Conservation (phyloP, 2,113 vertebrate genomes). For the Chamaetylas fuelleborni region DNA sequence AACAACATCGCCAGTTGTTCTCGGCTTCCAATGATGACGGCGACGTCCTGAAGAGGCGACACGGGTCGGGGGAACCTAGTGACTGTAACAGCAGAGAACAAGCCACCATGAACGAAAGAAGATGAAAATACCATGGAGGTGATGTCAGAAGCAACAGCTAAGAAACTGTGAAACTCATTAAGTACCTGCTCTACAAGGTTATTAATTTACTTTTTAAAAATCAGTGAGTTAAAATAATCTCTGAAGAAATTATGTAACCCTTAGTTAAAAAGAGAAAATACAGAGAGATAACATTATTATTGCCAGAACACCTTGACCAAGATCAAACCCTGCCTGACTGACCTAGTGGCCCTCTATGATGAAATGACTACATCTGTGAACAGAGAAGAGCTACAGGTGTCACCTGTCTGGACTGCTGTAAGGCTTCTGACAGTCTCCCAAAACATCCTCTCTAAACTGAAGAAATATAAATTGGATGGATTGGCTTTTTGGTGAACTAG, state of each 20-base stretch:
- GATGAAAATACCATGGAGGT: background rate
- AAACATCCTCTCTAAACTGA: background rate
- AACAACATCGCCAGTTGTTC: constrained; percentile 87
- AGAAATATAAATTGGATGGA: background rate
- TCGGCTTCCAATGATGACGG: constrained; percentile 91
- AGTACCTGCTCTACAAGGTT: background rate
- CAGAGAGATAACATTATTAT: background rate
- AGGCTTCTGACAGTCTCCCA: background rate
- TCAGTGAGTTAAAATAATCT: background rate
- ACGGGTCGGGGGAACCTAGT: constrained; percentile 92
- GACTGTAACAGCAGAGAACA: constrained; percentile 73
- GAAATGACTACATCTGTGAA: background rate
- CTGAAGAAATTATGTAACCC: background rate
- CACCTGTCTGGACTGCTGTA: background rate
- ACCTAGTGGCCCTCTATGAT: background rate
- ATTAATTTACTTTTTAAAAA: background rate
- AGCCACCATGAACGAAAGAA: background rate
- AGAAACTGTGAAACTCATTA: background rate
- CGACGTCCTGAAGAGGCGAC: constrained; percentile 93
- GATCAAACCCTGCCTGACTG: background rate
- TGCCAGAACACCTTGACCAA: background rate
- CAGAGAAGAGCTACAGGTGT: background rate
- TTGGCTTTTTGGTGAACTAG: background rate
- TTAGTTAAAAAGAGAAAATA: background rate
- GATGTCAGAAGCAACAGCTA: background rate